Base-by-base conservation (phyloP, 64 coral and sea anemone genomes). In the Montipora capricornis region DNA sequence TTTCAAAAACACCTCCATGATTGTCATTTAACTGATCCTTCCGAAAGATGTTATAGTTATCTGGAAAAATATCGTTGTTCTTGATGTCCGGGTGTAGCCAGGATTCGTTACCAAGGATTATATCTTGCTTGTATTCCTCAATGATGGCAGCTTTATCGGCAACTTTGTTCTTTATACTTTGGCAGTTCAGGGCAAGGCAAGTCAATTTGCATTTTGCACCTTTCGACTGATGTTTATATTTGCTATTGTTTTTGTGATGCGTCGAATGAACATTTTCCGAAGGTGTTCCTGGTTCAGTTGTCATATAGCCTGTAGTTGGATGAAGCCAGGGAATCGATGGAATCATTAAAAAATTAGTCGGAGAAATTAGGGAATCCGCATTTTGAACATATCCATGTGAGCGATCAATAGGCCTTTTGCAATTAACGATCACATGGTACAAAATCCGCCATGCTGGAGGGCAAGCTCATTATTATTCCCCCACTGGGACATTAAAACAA, bases 61-160 rank as follows among this genome's bases (percentile, higher is more conserved):
- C 79, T 66, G 78, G 89, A 22, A 91, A 91, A 22, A 91, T 83
- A 68, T 91, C 68, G 68, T 13, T 77, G 58, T 15, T 92, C 68
- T 77, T 61, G 12, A 92, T 92, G 44, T 91, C 79, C 6, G 80
- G 49, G 2, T 84, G 7, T 81, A 92, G 9, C 50, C 90, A 92
- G 51, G 90, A 92, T 50, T 92, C 80, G 47, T 92, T 92, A 22
- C 90, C 90, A 52, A 92, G 73, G 50, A 92, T 73, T 57, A 92
- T 77, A 85, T 92, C 90, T 58, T 73, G 90, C 46, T 92, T 83
- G 24, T 92, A 60, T 92, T 92, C 46, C 15, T 92, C 68, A 8
- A 76, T 37, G 47, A 92, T 75, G 6, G 68, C 90, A 74, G 80
- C 89, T 47, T 55, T 91, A 74, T 91, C 78, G 13, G 89, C 77